Base-by-base conservation (phyloP, 2,797 vertebrate species). In the Acropternis orthonyx region DNA sequence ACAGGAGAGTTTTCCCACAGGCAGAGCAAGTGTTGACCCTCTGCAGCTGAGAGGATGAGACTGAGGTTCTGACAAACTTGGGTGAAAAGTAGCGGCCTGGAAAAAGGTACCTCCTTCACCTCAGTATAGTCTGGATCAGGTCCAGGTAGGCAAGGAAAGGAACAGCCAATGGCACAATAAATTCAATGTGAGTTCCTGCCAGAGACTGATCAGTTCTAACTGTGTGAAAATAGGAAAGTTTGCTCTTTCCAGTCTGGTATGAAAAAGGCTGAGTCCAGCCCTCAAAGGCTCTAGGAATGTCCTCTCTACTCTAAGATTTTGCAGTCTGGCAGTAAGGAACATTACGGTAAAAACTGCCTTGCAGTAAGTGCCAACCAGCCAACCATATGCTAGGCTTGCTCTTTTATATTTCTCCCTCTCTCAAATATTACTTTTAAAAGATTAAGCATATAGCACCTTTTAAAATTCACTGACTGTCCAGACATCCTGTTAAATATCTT, bases 321-420 rank as follows among this genome's bases (percentile, higher is more conserved):
- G 3, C 43, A 95, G 55, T 73, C 80, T 81, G 85, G 63, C 66
- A 79, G 66, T 56, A 61, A 85, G 63, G 63, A 94, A 86, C 43
- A 66, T 72, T 69, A 65, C 51, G 72, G 78, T 32, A 81, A 49
- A 82, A 93, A 75, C 32, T 5, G 37, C 48, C 49, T 89, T 85
- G 85, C 75, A 78, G 76, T n/a, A 51, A 85, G 68, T 87, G 71
- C 91, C 86, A 96, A 92, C 55, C 65, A 86, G 67, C 28, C 72
- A 77, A 72, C 73, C 93, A 94, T 92, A 89, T 76, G 91, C 84
- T 58, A 39, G 46, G 69, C 84, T 92, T 92, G 92, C 84, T 94
- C 95, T 92, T 96, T 93, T 95, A 10, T 66, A 81, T 78, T 85
- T 86, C 59, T 69, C 68, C 32, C 63, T 69, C 18, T 91, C 55